Percentiles rank a stretch among this genome's conserved stretches.
Conservation (phyloP, 2,797 vertebrate genomes). For the Siniperca undulata region DNA sequence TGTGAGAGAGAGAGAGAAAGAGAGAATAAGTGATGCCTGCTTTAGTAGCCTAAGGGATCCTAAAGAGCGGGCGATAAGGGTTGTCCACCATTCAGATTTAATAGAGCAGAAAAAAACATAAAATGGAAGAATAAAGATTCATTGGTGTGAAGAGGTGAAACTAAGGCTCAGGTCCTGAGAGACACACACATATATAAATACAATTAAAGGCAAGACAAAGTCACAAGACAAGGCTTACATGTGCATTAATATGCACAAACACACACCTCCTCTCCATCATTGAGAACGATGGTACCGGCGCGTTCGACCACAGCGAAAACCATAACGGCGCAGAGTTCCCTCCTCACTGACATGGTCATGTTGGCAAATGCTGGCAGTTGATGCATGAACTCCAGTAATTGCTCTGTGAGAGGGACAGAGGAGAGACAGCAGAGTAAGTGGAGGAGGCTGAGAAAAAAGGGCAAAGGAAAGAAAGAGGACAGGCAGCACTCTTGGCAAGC, state of each 20-base stretch:
- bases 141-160: slow-evolving; percentile 59
- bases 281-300: slow-evolving; percentile 96
- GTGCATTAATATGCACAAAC: slow-evolving; percentile 32
- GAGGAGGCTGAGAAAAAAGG: slow-evolving; percentile 42
- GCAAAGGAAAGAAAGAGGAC: slow-evolving; percentile 36
- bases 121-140: slow-evolving; percentile 61
- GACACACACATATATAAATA: slow-evolving; percentile 27
- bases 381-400: slow-evolving; percentile 99
- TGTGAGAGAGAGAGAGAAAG: neutral
- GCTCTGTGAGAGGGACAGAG: slow-evolving; percentile 87
- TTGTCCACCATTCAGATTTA: slow-evolving; percentile 74
- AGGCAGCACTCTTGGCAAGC: slow-evolving; percentile 32
- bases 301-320: slow-evolving; percentile 98
- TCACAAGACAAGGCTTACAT: slow-evolving; percentile 25
- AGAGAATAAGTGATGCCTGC: slow-evolving; percentile 51
- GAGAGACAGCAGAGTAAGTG: slow-evolving; percentile 26
- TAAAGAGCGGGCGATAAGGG: slow-evolving; percentile 38
- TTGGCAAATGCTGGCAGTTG: slow-evolving; percentile 99
- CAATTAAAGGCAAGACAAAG: slow-evolving; percentile 19
- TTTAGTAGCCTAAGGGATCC: slow-evolving; percentile 60
- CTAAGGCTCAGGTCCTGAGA: slow-evolving; percentile 39
- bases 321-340: slow-evolving; percentile 99
- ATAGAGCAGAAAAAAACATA: slow-evolving; percentile 80
- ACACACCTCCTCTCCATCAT: slow-evolving; percentile 97
- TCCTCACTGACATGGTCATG: slow-evolving; percentile 99